A percentile compares a stretch with the other conserved stretches of the same genome.
Evolutionary conservation across 1,140 invertebrate genomes (phyloP).

Genomic region (Planococcus citri): DNA sequence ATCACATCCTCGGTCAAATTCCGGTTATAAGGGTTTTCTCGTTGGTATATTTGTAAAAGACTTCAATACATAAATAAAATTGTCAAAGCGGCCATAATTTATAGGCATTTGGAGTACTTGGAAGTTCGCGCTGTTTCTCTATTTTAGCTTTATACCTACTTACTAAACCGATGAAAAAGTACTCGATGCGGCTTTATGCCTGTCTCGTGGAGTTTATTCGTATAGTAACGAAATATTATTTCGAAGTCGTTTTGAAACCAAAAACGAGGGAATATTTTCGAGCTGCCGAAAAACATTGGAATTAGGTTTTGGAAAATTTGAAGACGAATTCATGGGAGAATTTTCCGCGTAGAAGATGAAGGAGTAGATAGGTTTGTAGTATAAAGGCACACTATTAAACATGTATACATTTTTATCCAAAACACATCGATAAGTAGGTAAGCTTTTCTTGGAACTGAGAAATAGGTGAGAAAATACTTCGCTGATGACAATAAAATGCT

Average conservation of each 20-base stretch:
- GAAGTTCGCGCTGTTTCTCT: background rate
- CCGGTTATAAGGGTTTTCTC: background rate
- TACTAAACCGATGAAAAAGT: background rate
- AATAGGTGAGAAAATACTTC: no score
- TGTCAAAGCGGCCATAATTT: background rate
- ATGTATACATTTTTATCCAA: no score
- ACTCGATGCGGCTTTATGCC: background rate
- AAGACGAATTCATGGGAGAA: no score
- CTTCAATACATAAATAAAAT: conserved; percentile 8
- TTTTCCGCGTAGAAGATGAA: no score
- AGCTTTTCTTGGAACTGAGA: no score
- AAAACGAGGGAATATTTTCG: no score
- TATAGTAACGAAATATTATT: background rate
- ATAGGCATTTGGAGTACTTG: background rate
- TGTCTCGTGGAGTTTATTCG: background rate
- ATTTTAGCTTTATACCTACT: background rate
- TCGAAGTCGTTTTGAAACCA: background rate
- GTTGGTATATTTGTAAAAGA: background rate
- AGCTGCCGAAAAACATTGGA: no score
- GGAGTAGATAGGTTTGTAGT: no score
- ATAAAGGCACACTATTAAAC: no score
- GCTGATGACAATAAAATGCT: no score
- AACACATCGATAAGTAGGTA: no score
- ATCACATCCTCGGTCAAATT: background rate
- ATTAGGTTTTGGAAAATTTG: no score